These are phyloP conservation scores for Siderastrea radians DNA, from an alignment of 92 coral and sea anemone genomes.

Conservation along the genomic window DNA sequence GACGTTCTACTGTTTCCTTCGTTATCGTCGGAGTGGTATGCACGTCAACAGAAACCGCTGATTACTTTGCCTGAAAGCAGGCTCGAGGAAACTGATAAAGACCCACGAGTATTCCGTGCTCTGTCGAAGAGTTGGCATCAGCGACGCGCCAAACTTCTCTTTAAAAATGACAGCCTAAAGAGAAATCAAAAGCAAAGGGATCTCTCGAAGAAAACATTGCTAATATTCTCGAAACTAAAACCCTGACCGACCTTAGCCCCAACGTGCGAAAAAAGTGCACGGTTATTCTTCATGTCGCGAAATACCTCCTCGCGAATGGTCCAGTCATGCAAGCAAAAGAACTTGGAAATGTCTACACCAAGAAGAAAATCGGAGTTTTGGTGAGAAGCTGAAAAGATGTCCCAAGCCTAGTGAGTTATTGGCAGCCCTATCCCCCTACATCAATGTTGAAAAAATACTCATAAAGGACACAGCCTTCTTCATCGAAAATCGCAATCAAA, in stretches of 20 bases:
- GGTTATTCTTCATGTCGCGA: too few species aligned
- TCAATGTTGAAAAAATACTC: slow-evolving; percentile 22
- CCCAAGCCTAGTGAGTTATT: not conserved
- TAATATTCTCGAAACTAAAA: too few species aligned
- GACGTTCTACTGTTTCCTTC: not conserved
- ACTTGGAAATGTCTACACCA: not conserved
- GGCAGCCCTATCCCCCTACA: not conserved
- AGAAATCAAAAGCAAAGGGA: too few species aligned
- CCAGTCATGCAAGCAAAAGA: too few species aligned
- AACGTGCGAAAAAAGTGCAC: too few species aligned
- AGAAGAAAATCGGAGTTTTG: not conserved
- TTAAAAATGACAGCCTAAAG: not conserved
- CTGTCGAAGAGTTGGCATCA: not conserved
- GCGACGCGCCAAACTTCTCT: too few species aligned
- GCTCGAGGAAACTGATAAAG: too few species aligned
- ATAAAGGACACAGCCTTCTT: slow-evolving; percentile 34
- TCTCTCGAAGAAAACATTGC: too few species aligned
- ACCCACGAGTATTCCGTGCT: not conserved
- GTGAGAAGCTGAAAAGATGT: not conserved
- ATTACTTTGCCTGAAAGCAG: too few species aligned
- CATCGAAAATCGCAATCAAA: slow-evolving; percentile 21
- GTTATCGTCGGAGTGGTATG: not conserved
- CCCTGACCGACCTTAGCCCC: too few species aligned
- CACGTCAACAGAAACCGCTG: too few species aligned
- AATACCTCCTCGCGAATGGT: not conserved